A percentile compares a stretch with the other conserved stretches of the same genome.
Conservation (phyloP, 2,113 vertebrate genomes). For the Mola mola region DNA sequence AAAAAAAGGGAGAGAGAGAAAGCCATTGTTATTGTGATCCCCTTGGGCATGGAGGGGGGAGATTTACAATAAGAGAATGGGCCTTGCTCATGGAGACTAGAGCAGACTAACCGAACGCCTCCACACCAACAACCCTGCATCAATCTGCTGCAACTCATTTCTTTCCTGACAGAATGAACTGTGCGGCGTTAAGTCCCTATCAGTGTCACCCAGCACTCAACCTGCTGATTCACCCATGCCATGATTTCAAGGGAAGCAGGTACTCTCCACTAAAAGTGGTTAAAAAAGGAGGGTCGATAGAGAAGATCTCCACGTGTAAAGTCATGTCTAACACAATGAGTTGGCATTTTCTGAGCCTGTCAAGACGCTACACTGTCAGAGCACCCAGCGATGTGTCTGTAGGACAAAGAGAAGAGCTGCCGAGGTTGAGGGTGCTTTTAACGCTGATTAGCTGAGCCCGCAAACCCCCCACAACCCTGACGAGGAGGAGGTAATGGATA, state of each 20-base stretch:
- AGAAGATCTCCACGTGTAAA: neutral
- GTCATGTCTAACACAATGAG: conserved; percentile 30
- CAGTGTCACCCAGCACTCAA: too few species aligned
- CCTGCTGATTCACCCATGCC: too few species aligned
- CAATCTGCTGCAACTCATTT: neutral
- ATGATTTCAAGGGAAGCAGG: too few species aligned
- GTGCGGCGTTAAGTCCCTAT: too few species aligned
- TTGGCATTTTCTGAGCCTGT: conserved; percentile 54
- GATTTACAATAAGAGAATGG: too few species aligned
- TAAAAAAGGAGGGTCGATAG: conserved; percentile 9
- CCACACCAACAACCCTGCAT: neutral
- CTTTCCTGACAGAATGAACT: too few species aligned
- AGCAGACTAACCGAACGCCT: conserved; percentile 55
- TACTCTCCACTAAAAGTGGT: neutral
- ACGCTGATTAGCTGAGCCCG: conserved; percentile 78
- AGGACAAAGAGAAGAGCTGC: conserved; percentile 19
- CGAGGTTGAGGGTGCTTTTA: conserved; percentile 74
- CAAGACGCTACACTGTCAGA: conserved; percentile 55
- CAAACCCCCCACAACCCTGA: conserved; percentile 36
- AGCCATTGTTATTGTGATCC: conserved; percentile 72
- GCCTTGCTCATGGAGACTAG: conserved; percentile 45
- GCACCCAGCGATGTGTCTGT: conserved; percentile 31
- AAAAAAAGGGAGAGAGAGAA: conserved; percentile 29
- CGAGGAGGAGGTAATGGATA: conserved; percentile 49
- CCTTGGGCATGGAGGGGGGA: conserved; percentile 54